Base-by-base conservation (phyloP, 2,888 invertebrate genomes). In the Heteromyza rotundicornis region DNA sequence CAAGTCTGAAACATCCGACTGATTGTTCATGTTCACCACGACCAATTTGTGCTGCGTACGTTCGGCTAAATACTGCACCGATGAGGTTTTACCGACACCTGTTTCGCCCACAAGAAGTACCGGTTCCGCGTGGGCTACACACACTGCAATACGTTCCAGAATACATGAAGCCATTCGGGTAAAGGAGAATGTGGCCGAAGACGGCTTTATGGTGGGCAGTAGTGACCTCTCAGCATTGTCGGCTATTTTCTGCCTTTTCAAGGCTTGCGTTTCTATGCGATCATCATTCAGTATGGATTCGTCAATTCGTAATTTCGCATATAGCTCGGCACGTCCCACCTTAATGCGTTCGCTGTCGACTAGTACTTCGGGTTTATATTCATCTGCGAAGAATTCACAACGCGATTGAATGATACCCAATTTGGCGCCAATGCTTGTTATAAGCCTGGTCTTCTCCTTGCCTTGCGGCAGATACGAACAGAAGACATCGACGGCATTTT, bases 11-110 rank as follows among this genome's bases (percentile, higher is more conserved):
- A 94, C 94, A 83, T 99, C 99, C 51, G 96, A 98, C 79, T 99
- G 98, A 78, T 99, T 98, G 79, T 98, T 99, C 94, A 99, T 94
- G 80, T 99, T 99, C 22, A 99, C 93, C 0, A 98, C 98, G 27
- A 92, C 86, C 27, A 99, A 85, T 76, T 91, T 93, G 70, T 94
- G 91, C 0, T 94, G 92, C 0, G 94, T 89, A 68, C 91, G 89
- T 64, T 89, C 87, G 0, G 98, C 94, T 59, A 98, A 85, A 82
- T 93, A 95, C 80, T 98, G 98, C 1, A 99, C 89, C 0, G 94
- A 90, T 0, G 96, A 94, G 0, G 99, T 99, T 85, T 99, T 99
- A 0, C 99, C 99, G 0, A 96, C 97, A 52, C 99, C 99, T 0
- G 99, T 99, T 85, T 99, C 99, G 24, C 99, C 99, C 0, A 98